Conservation (phyloP, 2,797 vertebrate species). For the Syndactyla subalaris region DNA sequence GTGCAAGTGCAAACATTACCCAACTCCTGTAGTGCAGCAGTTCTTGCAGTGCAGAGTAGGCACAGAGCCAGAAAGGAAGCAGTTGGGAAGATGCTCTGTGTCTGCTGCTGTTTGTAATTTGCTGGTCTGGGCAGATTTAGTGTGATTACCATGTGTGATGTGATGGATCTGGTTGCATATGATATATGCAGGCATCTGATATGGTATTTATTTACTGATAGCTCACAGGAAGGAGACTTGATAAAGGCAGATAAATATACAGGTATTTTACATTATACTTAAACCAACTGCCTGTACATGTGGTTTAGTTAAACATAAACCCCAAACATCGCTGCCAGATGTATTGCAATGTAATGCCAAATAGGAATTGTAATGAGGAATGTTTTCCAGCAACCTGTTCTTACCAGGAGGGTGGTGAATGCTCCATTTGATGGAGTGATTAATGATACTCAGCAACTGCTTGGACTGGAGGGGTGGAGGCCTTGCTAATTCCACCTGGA, state of each 20-base stretch:
- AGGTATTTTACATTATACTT: neutral
- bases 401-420: neutral
- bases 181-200: neutral
- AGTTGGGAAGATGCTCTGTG: neutral
- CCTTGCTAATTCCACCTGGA: slow-evolving; percentile 3
- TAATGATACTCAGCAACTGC: neutral
- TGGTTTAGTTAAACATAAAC: slow-evolving; percentile 22
- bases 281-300: neutral
- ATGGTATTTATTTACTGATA: neutral
- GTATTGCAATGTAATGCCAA: neutral
- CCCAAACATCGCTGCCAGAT: neutral
- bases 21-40: neutral
- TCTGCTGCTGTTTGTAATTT: neutral
- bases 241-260: neutral
- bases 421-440: neutral
- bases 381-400: neutral
- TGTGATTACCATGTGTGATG: neutral
- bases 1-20: slow-evolving; percentile 15
- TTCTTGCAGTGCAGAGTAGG: neutral
- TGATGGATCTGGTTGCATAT: neutral
- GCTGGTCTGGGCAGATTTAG: slow-evolving; percentile 26
- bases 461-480: neutral
- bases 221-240: slow-evolving; percentile 19
- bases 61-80: neutral
- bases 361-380: neutral